Evolutionary conservation across 2,113 vertebrate species (phyloP).

Genomic region (Thomomys bottae): DNA sequence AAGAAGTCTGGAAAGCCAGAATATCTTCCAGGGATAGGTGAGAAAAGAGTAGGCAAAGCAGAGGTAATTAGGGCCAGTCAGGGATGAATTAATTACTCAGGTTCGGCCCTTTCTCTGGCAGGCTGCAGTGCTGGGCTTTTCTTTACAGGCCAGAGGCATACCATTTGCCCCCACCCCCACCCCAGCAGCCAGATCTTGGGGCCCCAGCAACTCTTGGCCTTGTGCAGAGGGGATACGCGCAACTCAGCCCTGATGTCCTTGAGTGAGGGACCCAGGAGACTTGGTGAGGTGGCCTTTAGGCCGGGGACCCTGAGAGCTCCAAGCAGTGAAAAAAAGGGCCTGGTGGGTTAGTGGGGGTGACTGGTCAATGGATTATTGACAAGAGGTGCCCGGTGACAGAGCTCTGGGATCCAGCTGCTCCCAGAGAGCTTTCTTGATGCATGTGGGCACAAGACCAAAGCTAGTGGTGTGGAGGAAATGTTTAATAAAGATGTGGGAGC

Average conservation of each 20-base stretch:
- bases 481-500: conserved; percentile 84
- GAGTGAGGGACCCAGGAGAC: rapidly evolving
- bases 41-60: not conserved
- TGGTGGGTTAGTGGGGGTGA: conserved; percentile 12
- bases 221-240: not conserved
- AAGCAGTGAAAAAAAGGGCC: not conserved
- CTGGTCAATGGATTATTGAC: conserved; percentile 27
- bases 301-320: not conserved
- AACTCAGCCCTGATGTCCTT: not conserved
- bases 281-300: not conserved
- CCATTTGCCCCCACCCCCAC: not conserved
- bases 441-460: conserved; percentile 80
- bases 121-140: not conserved
- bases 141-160: too few relatives aligned
- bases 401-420: conserved; percentile 66
- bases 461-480: conserved; percentile 84
- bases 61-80: not conserved
- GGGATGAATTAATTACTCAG: conserved; percentile 12
- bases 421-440: conserved; percentile 75
- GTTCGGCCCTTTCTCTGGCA: not conserved
- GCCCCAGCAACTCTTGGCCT: not conserved
- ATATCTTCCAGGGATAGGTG: conserved; percentile 3
- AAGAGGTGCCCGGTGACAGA: not conserved
- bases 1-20: not conserved
- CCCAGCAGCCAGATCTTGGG: conserved; percentile 5